Conservation (phyloP, 2,888 invertebrate genomes). For the Thumatha senex region DNA sequence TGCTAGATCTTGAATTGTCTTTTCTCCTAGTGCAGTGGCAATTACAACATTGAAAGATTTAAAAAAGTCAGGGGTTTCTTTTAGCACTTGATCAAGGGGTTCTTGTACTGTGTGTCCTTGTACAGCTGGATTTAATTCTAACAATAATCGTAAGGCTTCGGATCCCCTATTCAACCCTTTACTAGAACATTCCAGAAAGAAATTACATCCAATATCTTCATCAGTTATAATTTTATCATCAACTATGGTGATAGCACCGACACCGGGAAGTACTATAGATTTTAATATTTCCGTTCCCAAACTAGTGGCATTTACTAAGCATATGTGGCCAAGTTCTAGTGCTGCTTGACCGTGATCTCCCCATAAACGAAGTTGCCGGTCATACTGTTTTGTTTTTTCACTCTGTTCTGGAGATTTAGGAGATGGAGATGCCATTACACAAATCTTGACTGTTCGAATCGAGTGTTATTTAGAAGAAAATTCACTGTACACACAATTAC, state of each 20-base stretch:
- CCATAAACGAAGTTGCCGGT: conserved; percentile 96
- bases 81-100: conserved; percentile 91
- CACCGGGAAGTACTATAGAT: conserved; percentile 96
- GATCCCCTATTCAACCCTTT: conserved; percentile 93
- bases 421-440: conserved; percentile 85
- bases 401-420: conserved; percentile 89
- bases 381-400: conserved; percentile 91
- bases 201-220: conserved; percentile 97
- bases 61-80: conserved; percentile 94
- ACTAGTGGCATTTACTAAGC: conserved; percentile 96
- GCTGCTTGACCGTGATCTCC: conserved; percentile 98
- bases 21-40: conserved; percentile 90
- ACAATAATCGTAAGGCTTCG: conserved; percentile 90
- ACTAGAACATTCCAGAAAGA: conserved; percentile 93
- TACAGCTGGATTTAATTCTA: conserved; percentile 97
- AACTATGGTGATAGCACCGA: conserved; percentile 95
- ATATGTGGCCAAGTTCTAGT: conserved; percentile 95
- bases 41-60: conserved; percentile 94
- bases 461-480: not conserved
- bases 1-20: conserved; percentile 88
- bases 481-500: not conserved
- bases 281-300: conserved; percentile 98
- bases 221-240: conserved; percentile 93
- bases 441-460: not conserved
- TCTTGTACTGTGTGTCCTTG: conserved; percentile 96